A percentile compares a stretch with the other conserved stretches of the same genome.
Evolutionary conservation across 2,113 vertebrate species (phyloP).

Genomic region (Ptyas mucosa): DNA sequence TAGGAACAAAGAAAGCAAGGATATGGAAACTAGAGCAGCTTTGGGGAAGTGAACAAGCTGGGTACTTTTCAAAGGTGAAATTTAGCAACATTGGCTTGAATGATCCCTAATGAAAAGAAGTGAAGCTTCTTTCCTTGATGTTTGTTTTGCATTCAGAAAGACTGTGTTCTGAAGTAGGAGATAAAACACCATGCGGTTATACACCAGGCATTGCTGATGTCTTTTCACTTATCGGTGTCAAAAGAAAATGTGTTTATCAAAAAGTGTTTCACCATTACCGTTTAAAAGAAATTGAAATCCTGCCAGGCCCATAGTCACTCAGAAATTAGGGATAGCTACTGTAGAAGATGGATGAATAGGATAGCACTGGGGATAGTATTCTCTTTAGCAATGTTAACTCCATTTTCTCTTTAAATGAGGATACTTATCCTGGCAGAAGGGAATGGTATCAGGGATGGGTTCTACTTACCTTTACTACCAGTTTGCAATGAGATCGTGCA

Average conservation of each 20-base stretch:
- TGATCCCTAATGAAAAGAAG: too few species aligned
- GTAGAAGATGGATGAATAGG: background rate
- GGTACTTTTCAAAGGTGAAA: too few species aligned
- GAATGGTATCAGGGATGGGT: background rate
- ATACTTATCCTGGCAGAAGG: background rate
- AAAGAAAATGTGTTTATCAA: background rate
- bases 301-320: background rate
- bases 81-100: too few species aligned
- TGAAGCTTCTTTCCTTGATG: background rate
- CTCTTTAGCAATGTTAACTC: background rate
- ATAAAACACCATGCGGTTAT: background rate
- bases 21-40: too few species aligned
- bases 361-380: background rate
- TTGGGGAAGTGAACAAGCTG: too few species aligned
- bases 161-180: background rate
- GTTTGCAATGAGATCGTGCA: too few species aligned
- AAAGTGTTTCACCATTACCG: background rate
- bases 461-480: too few species aligned
- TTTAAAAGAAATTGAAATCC: background rate
- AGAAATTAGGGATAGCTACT: background rate
- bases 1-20: too few species aligned
- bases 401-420: background rate
- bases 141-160: background rate
- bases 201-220: background rate
- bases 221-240: background rate